Base-by-base conservation (phyloP, 2,113 vertebrate genomes). In the Ctenodactylus gundi region DNA sequence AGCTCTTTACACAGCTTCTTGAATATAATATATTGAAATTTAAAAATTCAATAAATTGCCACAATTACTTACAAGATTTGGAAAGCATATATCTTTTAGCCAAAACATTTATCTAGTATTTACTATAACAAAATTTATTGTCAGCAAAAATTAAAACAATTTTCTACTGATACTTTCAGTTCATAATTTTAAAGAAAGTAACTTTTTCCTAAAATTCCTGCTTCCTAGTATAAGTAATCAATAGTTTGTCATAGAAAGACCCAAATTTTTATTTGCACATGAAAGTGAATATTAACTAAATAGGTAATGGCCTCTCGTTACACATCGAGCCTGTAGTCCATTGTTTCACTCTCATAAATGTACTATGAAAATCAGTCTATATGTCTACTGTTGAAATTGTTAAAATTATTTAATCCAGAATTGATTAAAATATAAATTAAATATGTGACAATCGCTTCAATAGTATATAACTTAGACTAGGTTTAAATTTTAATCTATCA, bases 371-470 rank as follows among this genome's bases (percentile, higher is more conserved):
- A 93, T 53, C 25, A 62, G 25, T 41, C 21, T 76, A 60, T 4
- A 49, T n/a, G 12, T 80, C 8, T 46, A 39, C 8, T 75, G 0
- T 82, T 25, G 7, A 95, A 76, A 87, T 88, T 72, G 53, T 31
- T n/a, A 51, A 58, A 68, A 85, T 77, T 92, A 77, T 65, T 94
- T 75, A 67, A 46, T 93, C 90, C 2, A 55, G 23, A 12, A 65
- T 87, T 92, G 25, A 60, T 94, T 87, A 85, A 96, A 82, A 88
- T 78, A 85, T 94, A 88, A 83, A 46, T 49, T 75, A 65, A 70
- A 91, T 73, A 77, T n/a, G 60, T 85, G 55, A 44, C 14, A 81
- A 82, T 58, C 90, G 89, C 29, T 85, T 86, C 72, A 91, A 90
- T 39, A 87, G 20, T 12, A 68, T 13, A 85, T 21, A 91, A 1